phyloP scores from a whole-genome alignment of 2,888 invertebrate genomes.

The Griposia aprilina region DNA sequence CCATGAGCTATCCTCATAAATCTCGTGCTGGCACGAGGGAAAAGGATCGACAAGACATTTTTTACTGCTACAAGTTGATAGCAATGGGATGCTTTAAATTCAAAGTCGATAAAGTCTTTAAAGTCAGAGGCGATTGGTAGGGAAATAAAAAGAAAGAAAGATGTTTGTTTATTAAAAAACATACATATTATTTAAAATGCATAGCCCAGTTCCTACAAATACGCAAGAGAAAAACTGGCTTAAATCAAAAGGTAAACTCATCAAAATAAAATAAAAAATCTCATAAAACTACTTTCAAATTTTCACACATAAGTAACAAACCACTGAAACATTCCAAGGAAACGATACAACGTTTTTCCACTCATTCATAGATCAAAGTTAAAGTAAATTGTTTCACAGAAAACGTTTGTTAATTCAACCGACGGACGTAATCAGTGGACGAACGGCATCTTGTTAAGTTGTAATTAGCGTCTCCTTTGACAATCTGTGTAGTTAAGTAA shows the following conservation, averaged over 20 bases:
- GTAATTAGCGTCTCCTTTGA: slow-evolving; percentile 69
- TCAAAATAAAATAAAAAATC: background rate
- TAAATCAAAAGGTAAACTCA: background rate
- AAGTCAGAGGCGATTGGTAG: background rate
- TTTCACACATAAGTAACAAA: slow-evolving; percentile 1
- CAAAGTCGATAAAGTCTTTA: background rate
- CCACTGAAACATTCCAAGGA: slow-evolving; percentile 13
- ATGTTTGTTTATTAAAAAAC: background rate
- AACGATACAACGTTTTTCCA: slow-evolving; percentile 39
- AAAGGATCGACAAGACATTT: background rate
- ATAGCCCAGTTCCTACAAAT: too few species aligned
- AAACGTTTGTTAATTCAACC: slow-evolving; percentile 66
- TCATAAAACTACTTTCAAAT: background rate
- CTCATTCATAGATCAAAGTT: slow-evolving; percentile 48
- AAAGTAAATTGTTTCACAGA: slow-evolving; percentile 65
- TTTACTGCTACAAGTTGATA: too few species aligned
- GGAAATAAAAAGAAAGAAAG: background rate
- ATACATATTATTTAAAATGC: background rate
- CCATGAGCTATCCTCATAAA: background rate
- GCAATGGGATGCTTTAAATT: too few species aligned
- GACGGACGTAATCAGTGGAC: slow-evolving; percentile 64
- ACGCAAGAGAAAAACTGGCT: background rate
- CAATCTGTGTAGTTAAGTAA: slow-evolving; percentile 70
- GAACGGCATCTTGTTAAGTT: slow-evolving; percentile 67
- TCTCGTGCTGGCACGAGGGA: background rate